A percentile compares a stretch with the other conserved stretches of the same genome.
phyloP scores from a whole-genome alignment of 2,113 vertebrate genomes.

The Pedionomus torquatus region DNA sequence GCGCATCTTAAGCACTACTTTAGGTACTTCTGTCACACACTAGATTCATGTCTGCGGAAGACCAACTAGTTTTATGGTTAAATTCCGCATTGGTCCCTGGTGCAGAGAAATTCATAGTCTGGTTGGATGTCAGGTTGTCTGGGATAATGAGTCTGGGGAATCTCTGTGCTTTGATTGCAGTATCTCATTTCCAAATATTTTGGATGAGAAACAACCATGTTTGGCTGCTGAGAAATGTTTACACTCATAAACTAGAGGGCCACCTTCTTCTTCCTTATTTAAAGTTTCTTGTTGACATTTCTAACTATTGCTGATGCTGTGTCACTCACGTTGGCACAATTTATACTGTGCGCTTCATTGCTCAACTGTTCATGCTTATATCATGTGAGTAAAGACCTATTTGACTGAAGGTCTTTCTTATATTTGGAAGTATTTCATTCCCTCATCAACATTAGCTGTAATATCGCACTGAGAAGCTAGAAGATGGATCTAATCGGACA shows the following conservation, averaged over 20 bases:
- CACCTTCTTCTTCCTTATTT: not conserved
- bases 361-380: not conserved
- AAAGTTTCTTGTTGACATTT: not conserved
- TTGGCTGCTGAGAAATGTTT: not conserved
- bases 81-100: not conserved
- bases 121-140: not conserved
- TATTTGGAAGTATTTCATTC: not conserved
- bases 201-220: not conserved
- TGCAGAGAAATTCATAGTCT: not conserved
- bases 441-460: not conserved
- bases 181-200: not conserved
- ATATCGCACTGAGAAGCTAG: not conserved
- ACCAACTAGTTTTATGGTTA: not conserved
- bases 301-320: not conserved
- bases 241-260: not conserved
- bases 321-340: not conserved
- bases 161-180: not conserved
- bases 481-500: not conserved
- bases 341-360: not conserved
- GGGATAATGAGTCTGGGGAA: not conserved
- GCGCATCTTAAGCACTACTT: not conserved
- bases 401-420: not conserved
- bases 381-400: not conserved
- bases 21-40: not conserved
- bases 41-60: not conserved